These are phyloP conservation scores for Thunnus thynnus DNA, from an alignment of 2,113 vertebrate species.

Conservation along the genomic window DNA sequence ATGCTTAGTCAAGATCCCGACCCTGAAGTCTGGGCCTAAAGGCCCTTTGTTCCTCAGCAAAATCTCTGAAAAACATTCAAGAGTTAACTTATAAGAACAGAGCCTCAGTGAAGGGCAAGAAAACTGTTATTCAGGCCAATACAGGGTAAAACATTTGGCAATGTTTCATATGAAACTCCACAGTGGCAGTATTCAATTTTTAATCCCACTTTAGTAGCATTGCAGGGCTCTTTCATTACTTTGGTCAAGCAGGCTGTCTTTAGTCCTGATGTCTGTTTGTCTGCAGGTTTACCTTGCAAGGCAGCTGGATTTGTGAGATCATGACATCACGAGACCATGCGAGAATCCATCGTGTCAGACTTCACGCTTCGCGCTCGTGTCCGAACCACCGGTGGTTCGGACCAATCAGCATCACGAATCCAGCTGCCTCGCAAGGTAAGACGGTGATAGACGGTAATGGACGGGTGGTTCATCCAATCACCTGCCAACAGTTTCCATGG, in stretches of 20 bases:
- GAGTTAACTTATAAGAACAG: conserved; percentile 41
- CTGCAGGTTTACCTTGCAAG: no score
- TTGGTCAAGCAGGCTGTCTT: no score
- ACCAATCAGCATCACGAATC: no score
- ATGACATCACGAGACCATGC: no score
- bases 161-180: not conserved
- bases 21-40: conserved; percentile 57
- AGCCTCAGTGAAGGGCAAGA: conserved; percentile 29
- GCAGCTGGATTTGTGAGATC: no score
- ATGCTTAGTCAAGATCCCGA: conserved; percentile 42
- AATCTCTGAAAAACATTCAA: conserved; percentile 61
- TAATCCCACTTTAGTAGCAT: conserved; percentile 24
- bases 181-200: not conserved
- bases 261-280: not conserved
- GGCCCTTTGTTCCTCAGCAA: conserved; percentile 76
- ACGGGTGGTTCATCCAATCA: no score
- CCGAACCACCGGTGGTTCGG: no score
- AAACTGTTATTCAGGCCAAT: conserved; percentile 43
- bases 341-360: no score
- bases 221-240: not conserved
- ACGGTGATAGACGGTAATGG: no score
- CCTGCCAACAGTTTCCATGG: no score
- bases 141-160: not conserved
- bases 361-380: no score
- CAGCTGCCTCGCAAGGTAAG: no score